A percentile compares a stretch with the other conserved stretches of the same genome.
Evolutionary conservation across 1,140 invertebrate genomes (phyloP).

Genomic region (Stratiolaelaps scimitus): DNA sequence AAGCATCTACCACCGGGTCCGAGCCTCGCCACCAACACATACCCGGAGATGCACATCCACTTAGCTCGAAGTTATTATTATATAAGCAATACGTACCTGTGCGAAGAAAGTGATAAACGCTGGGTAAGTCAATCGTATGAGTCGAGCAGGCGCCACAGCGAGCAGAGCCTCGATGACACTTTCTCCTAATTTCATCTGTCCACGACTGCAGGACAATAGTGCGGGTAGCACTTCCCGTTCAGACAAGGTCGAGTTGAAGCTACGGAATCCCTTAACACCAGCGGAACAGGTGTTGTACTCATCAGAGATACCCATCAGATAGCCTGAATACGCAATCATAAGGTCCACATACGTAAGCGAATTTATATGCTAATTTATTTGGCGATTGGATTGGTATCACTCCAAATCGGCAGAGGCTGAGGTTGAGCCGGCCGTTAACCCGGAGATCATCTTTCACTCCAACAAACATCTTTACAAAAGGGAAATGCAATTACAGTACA

Average conservation of each 20-base stretch:
- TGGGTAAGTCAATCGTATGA: not conserved
- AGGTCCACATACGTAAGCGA: too few species aligned
- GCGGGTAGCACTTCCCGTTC: not conserved
- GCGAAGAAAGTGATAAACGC: constrained; percentile 21
- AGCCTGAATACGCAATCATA: constrained; percentile 33
- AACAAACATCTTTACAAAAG: too few species aligned
- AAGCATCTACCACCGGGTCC: too few species aligned
- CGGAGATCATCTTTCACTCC: too few species aligned
- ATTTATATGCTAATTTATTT: too few species aligned
- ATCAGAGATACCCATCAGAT: constrained; percentile 65
- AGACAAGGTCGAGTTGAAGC: constrained; percentile 11
- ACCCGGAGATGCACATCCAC: too few species aligned
- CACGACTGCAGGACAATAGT: not conserved
- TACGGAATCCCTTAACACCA: constrained; percentile 41
- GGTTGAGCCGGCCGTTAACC: too few species aligned
- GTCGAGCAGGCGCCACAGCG: not conserved
- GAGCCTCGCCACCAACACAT: too few species aligned
- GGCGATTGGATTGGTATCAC: too few species aligned
- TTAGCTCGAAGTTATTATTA: too few species aligned
- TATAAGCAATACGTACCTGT: not conserved
- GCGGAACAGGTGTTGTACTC: constrained; percentile 51
- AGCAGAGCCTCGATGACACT: constrained; percentile 24
- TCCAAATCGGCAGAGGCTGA: too few species aligned
- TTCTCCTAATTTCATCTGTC: constrained; percentile 16
- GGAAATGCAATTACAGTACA: too few species aligned